Evolutionary conservation across 2,888 invertebrate genomes (phyloP), one percentile per base, ranked within the genome.

Genomic region (Hermodice carunculata): DNA sequence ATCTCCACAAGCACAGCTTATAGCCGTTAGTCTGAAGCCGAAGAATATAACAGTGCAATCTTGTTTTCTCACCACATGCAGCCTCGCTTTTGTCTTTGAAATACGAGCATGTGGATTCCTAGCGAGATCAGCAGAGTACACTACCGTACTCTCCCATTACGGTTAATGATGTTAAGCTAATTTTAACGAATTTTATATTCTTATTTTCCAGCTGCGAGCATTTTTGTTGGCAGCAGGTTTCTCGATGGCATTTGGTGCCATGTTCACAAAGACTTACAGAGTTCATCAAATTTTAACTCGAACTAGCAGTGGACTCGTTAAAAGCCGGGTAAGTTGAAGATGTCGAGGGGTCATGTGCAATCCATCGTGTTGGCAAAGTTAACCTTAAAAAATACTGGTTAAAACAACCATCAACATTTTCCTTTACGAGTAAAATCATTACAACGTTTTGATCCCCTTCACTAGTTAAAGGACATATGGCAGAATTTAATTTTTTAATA

Each of bases 221-320:
- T 95, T 94, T 87, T 89, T 96, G 57, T 88, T 96, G 54, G 94
- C 95, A 1, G 93, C 94, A 51, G 96, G 95, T 31, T 96, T 95
- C 86, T 95, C 95, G 0, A 86, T 96, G 75, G 93, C 95, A 1
- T 96, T 96, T 81, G 96, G 96, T 37, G 94, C 96, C 24, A 96
- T 96, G 93, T 95, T 96, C 84, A 94, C 95, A 2, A 96, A 96
- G 88, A 96, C 95, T 0, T 96, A 95, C 86, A 88, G 96, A 57
- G 95, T 96, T 17, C 95, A 96, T 87, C 90, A 94, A 78, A 94
- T 96, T 85, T 95, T 96, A 86, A 93, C 94, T 65, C 89, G 93
- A 76, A 90, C 92, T 42, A 92, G 93, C 74, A 79, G 80, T 34
- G 92, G 93, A 0, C 91, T 95, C 0, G 92, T 95, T 72, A 94